phyloP scores from a whole-genome alignment of 1,140 invertebrate genomes.

The Procambarus clarkii region DNA sequence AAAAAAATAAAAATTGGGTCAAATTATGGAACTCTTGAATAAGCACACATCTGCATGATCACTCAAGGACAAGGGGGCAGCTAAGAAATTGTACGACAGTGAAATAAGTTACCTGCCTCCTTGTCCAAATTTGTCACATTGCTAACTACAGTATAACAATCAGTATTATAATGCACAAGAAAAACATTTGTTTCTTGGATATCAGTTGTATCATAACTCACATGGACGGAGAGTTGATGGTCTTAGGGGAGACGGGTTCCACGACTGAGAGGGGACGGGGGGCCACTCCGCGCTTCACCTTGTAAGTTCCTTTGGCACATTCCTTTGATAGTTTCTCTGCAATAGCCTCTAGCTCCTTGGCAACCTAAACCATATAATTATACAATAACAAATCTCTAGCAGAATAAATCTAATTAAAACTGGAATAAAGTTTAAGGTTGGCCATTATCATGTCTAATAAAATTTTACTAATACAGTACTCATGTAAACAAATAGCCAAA shows the following conservation, averaged over 20 bases:
- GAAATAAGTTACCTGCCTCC: not conserved
- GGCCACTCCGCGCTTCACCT: conserved; percentile 37
- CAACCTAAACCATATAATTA: conserved; percentile 32
- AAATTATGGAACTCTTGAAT: not conserved
- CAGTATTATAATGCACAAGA: not conserved
- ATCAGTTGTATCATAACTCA: conserved; percentile 2
- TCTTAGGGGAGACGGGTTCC: conserved; percentile 22
- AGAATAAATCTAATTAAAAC: too few relatives aligned
- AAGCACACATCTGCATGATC: not conserved
- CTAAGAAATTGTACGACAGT: not conserved
- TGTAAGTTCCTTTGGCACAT: conserved; percentile 58
- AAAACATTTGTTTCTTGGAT: not conserved
- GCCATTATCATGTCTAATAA: too few relatives aligned
- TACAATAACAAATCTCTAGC: too few relatives aligned
- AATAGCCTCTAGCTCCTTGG: conserved; percentile 57
- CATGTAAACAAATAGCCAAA: too few relatives aligned
- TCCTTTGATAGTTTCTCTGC: conserved; percentile 57
- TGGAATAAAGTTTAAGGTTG: too few relatives aligned
- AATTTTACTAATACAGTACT: too few relatives aligned
- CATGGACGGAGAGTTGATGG: conserved; percentile 52
- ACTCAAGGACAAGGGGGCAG: not conserved
- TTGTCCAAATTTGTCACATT: not conserved
- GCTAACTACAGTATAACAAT: not conserved
- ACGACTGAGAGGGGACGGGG: conserved; percentile 47
- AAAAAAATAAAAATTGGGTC: too few relatives aligned